Evolutionary conservation across 2,888 invertebrate species (phyloP).

Genomic region (Pharmacophagus antenor): DNA sequence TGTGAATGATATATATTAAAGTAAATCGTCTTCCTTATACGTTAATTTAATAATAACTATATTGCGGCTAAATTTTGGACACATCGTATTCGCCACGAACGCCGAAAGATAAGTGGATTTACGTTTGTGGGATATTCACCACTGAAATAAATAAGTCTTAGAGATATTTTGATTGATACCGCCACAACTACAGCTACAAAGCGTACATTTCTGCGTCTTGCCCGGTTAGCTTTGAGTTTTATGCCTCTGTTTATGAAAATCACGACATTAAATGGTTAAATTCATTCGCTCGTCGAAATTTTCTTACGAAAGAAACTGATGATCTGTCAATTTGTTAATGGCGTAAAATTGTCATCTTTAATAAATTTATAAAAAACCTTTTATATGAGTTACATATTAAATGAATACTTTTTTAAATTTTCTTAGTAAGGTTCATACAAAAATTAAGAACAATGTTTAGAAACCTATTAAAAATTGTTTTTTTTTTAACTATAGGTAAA

Average conservation of each 20-base stretch:
- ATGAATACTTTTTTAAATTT: neutral
- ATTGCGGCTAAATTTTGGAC: too few relatives aligned
- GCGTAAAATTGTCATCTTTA: neutral
- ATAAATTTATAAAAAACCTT: neutral
- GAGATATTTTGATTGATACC: neutral
- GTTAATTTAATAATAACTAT: too few relatives aligned
- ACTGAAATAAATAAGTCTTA: neutral
- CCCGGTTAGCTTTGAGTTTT: slow-evolving; percentile 13
- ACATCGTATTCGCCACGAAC: too few relatives aligned
- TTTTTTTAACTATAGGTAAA: slow-evolving; percentile 45
- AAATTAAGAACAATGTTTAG: neutral
- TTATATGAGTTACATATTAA: neutral
- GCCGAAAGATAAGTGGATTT: too few relatives aligned
- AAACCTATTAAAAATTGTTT: neutral
- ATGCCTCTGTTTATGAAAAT: slow-evolving; percentile 11
- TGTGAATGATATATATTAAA: too few relatives aligned
- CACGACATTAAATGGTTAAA: slow-evolving; percentile 13
- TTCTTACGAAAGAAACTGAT: slow-evolving; percentile 10
- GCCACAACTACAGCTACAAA: neutral
- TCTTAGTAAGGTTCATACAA: too few relatives aligned
- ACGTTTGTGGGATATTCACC: neutral
- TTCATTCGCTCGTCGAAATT: neutral
- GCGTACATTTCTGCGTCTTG: slow-evolving; percentile 4
- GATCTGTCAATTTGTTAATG: neutral
- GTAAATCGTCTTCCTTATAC: too few relatives aligned